These are phyloP conservation scores for Conus ventricosus DNA, from an alignment of 1,140 invertebrate genomes.

Conservation along the genomic window DNA sequence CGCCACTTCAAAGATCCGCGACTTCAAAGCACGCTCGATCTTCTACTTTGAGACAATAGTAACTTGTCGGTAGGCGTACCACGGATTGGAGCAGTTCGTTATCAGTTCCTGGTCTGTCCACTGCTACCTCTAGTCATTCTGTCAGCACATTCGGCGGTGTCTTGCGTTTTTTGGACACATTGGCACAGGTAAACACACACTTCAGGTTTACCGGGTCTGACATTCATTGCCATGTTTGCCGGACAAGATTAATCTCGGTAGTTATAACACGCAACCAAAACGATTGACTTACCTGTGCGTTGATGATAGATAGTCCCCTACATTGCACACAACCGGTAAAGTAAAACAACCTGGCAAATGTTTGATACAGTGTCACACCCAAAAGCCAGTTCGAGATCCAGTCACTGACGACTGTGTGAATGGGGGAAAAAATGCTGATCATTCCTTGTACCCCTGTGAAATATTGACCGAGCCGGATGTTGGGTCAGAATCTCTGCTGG, in stretches of 20 bases:
- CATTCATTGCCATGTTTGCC: background rate
- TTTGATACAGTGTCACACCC: constrained; percentile 29
- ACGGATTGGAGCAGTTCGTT: background rate
- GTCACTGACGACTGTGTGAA: constrained; percentile 21
- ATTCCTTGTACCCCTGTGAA: background rate
- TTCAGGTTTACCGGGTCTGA: constrained; percentile 3
- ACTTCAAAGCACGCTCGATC: background rate
- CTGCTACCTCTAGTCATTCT: background rate
- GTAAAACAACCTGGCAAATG: background rate
- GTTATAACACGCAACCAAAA: background rate
- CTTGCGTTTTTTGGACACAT: background rate
- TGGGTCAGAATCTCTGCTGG: too few relatives aligned
- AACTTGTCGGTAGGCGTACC: background rate
- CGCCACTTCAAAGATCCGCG: too few relatives aligned
- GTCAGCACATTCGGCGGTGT: constrained; percentile 1
- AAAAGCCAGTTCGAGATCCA: constrained; percentile 22
- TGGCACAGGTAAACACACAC: constrained; percentile 12
- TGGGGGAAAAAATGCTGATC: background rate
- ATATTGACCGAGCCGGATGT: background rate
- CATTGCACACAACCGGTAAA: constrained; percentile 6
- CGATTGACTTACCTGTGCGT: constrained; percentile 1
- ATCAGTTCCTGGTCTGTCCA: constrained; percentile 10
- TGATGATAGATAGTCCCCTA: constrained; percentile 8
- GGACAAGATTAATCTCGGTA: background rate
- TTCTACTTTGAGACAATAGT: too few relatives aligned